Evolutionary conservation across 2,888 invertebrate species (phyloP), one percentile per base, ranked within the genome.

Genomic region (Chalcosyrphus nemorum): DNA sequence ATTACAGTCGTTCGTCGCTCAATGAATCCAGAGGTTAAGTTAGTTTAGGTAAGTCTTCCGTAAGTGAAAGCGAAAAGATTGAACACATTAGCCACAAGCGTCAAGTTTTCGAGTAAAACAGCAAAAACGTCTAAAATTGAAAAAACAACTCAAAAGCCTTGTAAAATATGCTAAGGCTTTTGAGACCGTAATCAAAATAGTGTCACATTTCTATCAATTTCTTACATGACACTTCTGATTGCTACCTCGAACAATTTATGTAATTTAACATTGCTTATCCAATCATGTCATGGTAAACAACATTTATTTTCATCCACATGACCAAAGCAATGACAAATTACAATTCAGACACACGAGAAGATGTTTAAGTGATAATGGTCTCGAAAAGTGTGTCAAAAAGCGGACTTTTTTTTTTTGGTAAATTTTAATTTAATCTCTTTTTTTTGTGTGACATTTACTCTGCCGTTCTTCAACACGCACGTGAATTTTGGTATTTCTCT

Each of bases 331-430:
- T 76, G 77, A 71, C 59, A 81, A 76, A 76, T 77, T 81, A 61
- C 45, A 59, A 71, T 71, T 45, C 77, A 0, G 38, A 41, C 65
- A 54, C 59, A 66, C 76, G 71, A 76, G 76, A 77, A 13, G 77
- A 47, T 66, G 71, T 56, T 77, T 66, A 72, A 76, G 59, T 81
- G 71, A 66, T 66, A 71, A 57, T 57, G 27, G 35, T 66, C 38
- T 65, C n/a, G 6, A 50, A 72, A 81, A 71, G 71, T 81, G 77
- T 81, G 81, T 76, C 81, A 72, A 71, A 71, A 19, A 66, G 81
- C 71, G 65, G 71, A 71, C 45, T 50, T 50, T 11, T 57, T 38
- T 4, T 47, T 47, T 41, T 50, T 27, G 56, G 27, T 24, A 63
- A 43, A 41, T 38, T 35, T 35, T 6, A 52, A 61, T 7, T 6